These are phyloP conservation scores for Amblyraja radiata DNA, from an alignment of 2,797 vertebrate genomes.

Conservation along the genomic window DNA sequence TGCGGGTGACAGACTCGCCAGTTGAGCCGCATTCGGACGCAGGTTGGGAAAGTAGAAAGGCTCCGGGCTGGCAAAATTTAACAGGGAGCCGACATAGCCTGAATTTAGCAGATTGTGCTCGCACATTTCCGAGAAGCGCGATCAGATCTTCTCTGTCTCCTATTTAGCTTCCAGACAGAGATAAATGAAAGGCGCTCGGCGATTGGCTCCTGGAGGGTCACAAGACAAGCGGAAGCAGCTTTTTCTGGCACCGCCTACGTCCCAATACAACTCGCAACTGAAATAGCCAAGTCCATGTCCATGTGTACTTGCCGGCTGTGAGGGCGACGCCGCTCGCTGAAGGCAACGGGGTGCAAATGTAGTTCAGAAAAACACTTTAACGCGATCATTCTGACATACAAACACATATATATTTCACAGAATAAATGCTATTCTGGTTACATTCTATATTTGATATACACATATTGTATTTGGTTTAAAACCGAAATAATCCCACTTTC, in stretches of 20 bases:
- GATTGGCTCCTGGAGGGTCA: conserved; percentile 76
- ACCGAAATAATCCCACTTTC: background rate
- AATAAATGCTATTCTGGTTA: background rate
- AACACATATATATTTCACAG: background rate
- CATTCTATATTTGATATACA: background rate
- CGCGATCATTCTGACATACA: background rate
- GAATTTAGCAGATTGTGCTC: conserved; percentile 88
- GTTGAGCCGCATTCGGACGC: conserved; percentile 79
- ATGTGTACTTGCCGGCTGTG: background rate
- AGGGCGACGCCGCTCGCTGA: background rate
- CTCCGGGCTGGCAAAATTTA: conserved; percentile 80
- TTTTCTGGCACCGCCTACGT: conserved; percentile 35
- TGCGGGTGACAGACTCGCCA: conserved; percentile 63
- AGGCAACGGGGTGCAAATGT: background rate
- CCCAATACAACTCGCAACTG: background rate
- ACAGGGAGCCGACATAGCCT: conserved; percentile 81
- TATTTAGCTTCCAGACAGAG: conserved; percentile 83
- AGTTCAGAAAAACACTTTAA: background rate
- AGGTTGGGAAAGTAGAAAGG: conserved; percentile 85
- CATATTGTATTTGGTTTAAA: background rate
- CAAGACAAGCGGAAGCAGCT: conserved; percentile 25
- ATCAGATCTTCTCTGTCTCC: conserved; percentile 63
- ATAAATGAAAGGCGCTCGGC: conserved; percentile 75
- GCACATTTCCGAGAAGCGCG: conserved; percentile 85
- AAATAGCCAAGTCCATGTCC: conserved; percentile 34